Evolutionary conservation across 2,888 invertebrate species (phyloP).

Genomic region (Cephalotes varians): DNA sequence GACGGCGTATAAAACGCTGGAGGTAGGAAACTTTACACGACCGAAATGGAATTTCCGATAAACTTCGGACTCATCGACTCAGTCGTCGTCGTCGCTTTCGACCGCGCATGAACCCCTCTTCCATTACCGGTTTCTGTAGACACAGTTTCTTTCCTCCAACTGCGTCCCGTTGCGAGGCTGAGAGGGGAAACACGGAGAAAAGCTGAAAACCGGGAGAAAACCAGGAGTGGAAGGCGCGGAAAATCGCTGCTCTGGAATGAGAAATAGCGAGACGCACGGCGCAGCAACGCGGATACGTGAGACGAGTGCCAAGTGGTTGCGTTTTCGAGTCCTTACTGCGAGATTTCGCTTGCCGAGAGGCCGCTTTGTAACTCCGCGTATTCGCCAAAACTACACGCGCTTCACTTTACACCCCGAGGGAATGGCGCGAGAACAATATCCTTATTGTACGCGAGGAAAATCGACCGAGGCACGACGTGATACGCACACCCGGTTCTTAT

Average conservation of each 20-base stretch:
- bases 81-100: conserved; percentile 58
- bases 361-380: conserved; percentile 34
- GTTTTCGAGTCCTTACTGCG: conserved; percentile 50
- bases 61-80: conserved; percentile 61
- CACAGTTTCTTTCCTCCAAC: conserved; percentile 54
- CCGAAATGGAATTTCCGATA: conserved; percentile 73
- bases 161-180: not conserved
- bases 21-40: conserved; percentile 69
- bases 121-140: conserved; percentile 54
- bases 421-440: not conserved
- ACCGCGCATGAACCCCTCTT: conserved; percentile 47
- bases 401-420: conserved; percentile 16
- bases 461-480: not conserved
- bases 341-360: conserved; percentile 46
- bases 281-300: conserved; percentile 60
- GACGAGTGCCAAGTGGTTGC: conserved; percentile 49
- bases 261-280: conserved; percentile 37
- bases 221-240: conserved; percentile 23
- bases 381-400: conserved; percentile 24
- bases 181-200: not conserved
- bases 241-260: conserved; percentile 58
- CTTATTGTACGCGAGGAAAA: conserved; percentile 17
- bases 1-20: conserved; percentile 19
- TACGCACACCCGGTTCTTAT: not conserved
- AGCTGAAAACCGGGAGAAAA: conserved; percentile 22